A percentile compares a stretch with the other conserved stretches of the same genome.
phyloP scores from a whole-genome alignment of 2,113 vertebrate genomes.

The Malurus melanocephalus region DNA sequence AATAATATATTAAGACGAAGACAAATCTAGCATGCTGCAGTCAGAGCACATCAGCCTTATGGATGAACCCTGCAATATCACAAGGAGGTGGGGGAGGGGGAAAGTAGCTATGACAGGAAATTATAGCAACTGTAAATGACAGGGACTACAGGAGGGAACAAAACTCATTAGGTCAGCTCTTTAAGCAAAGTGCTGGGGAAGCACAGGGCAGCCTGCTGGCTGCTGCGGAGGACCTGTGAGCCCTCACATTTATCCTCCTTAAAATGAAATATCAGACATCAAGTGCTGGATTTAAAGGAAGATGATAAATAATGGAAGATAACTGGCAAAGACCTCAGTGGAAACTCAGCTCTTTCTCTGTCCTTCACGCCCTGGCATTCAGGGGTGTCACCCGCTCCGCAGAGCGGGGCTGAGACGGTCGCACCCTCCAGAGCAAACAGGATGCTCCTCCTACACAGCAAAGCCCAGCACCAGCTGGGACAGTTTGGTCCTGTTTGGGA shows the following conservation, averaged over 20 bases:
- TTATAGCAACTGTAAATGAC: constrained; percentile 48
- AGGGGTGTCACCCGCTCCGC: not conserved
- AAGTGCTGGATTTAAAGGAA: not conserved
- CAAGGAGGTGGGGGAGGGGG: not conserved
- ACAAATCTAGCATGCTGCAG: constrained; percentile 43
- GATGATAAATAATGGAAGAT: not conserved
- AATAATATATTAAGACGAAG: constrained; percentile 52
- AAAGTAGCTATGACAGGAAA: constrained; percentile 43
- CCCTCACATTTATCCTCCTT: not conserved
- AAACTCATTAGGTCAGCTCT: constrained; percentile 30
- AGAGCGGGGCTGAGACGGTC: fast-evolving
- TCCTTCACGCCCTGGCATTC: not conserved
- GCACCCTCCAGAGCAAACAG: not conserved
- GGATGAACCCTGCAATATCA: constrained; percentile 30
- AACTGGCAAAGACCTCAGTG: not conserved
- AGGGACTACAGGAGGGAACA: not conserved
- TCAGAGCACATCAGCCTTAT: constrained; percentile 34
- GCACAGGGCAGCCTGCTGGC: not conserved
- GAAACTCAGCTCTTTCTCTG: not conserved
- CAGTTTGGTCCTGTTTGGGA: fast-evolving
- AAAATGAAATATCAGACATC: not conserved
- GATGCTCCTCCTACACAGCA: not conserved
- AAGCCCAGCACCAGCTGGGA: fast-evolving
- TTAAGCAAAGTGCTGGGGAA: not conserved
- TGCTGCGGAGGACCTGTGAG: not conserved